Evolutionary conservation across 2,797 vertebrate genomes (phyloP), one percentile per base, ranked within the genome.

Genomic region (Danio kyathit): DNA sequence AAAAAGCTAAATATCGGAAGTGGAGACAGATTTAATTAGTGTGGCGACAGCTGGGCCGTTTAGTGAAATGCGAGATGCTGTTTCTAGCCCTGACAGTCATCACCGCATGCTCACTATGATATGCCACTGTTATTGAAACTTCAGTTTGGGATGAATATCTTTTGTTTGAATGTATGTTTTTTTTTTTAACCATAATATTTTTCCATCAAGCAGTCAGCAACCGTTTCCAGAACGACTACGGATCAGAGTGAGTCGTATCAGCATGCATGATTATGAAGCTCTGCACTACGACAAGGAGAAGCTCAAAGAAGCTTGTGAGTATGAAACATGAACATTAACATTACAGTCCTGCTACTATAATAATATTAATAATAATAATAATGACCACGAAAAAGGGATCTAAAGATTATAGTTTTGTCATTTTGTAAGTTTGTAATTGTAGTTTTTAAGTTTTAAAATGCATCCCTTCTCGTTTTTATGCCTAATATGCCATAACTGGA

Each of bases 271-370:
- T 92, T 99, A 99, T 0, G 97, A 99, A 88, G 92, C 95, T 16
- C 93, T 99, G 88, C 95, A 98, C 87, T 98, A 99, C 0, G 97
- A 99, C 92, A 99, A 99, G 90, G 97, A 99, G 84, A 96, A 97
- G 88, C 95, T 99, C 80, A 95, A 95, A 82, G 96, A 98, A 90
- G 96, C 97, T 67, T 98, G 97, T 99, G 89, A 96, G 97, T 91
- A 83, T 69, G 13, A 70, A 86, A 82, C 60, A 59, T 65, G 41
- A 21, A 64, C 67, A 70, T n/a, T 41, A 40, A 61, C 60, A 43
- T 76, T 49, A n/a, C 19, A 75, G 67, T 71, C 9, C 14, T 38
- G 67, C 16, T 46, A 46, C 5, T 5, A 10, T 48, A 48, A 48
- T 29, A 29, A 29, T 29, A 29, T 29, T 29, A 29, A 29, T 29